Conservation (phyloP, 2,888 invertebrate species). For the Lycia hirtaria region DNA sequence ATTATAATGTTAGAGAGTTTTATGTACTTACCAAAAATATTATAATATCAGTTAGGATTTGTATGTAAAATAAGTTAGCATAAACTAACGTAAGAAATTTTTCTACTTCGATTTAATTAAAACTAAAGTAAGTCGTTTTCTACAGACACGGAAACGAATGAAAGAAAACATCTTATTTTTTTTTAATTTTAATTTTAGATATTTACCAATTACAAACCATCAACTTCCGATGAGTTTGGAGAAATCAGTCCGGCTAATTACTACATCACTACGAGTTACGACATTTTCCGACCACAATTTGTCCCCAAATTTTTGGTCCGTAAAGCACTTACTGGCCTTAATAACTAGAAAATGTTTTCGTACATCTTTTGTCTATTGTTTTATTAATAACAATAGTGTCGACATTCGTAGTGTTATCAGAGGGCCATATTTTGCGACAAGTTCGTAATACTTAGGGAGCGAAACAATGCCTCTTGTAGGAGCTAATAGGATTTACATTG, state of each 20-base stretch:
- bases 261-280: constrained; percentile 17
- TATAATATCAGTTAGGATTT: too few relatives aligned
- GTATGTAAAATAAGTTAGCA: too few relatives aligned
- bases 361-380: constrained; percentile 41
- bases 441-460: not conserved
- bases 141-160: too few relatives aligned
- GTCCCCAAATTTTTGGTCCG: constrained; percentile 37
- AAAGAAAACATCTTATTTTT: too few relatives aligned
- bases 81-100: too few relatives aligned
- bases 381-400: constrained; percentile 40
- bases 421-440: constrained; percentile 17
- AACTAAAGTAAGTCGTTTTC: too few relatives aligned
- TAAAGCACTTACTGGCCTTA: constrained; percentile 38
- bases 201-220: too few relatives aligned
- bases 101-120: too few relatives aligned
- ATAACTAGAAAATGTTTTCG: constrained; percentile 34
- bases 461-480: constrained; percentile 14
- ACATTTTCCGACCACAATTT: constrained; percentile 28
- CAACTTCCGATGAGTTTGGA: too few relatives aligned
- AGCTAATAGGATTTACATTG: constrained; percentile 24
- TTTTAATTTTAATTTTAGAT: too few relatives aligned
- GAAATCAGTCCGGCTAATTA: not conserved
- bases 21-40: too few relatives aligned
- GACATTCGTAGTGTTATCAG: constrained; percentile 28
- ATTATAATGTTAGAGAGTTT: too few relatives aligned